phyloP scores from a whole-genome alignment of 2,797 vertebrate species.

The Echiichthys vipera region DNA sequence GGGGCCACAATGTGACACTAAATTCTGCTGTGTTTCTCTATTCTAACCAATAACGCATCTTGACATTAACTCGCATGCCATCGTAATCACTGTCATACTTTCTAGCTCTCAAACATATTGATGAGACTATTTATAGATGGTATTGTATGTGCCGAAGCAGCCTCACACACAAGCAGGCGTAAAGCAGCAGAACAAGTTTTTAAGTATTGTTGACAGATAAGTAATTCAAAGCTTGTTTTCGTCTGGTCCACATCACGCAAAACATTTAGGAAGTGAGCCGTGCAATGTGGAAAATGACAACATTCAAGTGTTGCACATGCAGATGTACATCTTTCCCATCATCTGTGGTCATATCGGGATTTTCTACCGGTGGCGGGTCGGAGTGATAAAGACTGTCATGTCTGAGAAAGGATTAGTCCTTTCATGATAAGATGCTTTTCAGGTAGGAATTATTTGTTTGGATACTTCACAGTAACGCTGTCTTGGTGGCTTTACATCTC shows the following conservation, averaged over 20 bases:
- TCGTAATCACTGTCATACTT: background rate
- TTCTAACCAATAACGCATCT: background rate
- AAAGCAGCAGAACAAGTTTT: constrained; percentile 33
- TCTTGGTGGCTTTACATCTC: background rate
- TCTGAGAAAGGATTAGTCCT: constrained; percentile 17
- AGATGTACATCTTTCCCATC: constrained; percentile 50
- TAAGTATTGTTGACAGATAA: constrained; percentile 55
- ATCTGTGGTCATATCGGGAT: constrained; percentile 41
- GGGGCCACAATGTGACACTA: background rate
- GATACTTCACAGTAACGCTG: background rate
- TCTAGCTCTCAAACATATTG: background rate
- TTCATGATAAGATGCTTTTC: constrained; percentile 13
- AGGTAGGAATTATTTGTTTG: background rate
- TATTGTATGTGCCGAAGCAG: background rate
- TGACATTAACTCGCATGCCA: fast-evolving
- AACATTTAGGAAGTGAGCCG: constrained; percentile 61
- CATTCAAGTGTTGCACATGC: constrained; percentile 51
- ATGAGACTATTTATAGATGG: constrained; percentile 6
- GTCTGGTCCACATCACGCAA: constrained; percentile 68
- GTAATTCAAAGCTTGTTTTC: constrained; percentile 70
- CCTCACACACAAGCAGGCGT: background rate
- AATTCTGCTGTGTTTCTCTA: background rate
- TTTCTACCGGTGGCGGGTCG: background rate
- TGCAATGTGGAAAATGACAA: constrained; percentile 61
- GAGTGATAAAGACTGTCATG: constrained; percentile 24